Conservation (phyloP, 1,140 invertebrate species). For the Diorhabda carinulata region DNA sequence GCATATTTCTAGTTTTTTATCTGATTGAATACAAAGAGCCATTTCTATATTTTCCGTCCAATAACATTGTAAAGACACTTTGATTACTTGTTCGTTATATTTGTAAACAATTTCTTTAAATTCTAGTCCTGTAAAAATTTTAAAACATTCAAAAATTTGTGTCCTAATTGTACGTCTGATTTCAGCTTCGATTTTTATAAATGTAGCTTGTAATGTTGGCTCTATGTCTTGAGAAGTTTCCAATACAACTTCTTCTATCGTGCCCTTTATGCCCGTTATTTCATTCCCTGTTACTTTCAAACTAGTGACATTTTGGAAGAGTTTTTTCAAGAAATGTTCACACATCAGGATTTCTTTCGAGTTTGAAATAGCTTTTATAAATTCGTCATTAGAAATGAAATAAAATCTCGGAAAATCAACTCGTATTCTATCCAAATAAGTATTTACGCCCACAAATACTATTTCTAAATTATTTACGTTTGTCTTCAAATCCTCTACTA, state of each 20-base stretch:
- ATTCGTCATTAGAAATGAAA: slow-evolving; percentile 90
- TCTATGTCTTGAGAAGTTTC: slow-evolving; percentile 48
- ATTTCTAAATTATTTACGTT: slow-evolving; percentile 70
- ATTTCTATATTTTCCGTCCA: slow-evolving; percentile 29
- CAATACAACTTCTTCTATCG: slow-evolving; percentile 14
- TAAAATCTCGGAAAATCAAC: slow-evolving; percentile 87
- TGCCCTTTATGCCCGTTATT: neutral
- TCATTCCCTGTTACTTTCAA: neutral
- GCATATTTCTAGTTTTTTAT: slow-evolving; percentile 26
- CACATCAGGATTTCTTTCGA: slow-evolving; percentile 64
- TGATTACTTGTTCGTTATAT: slow-evolving; percentile 25
- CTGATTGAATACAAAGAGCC: slow-evolving; percentile 20
- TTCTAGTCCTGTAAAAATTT: slow-evolving; percentile 19
- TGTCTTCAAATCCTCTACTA: slow-evolving; percentile 69
- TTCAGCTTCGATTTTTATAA: slow-evolving; percentile 67
- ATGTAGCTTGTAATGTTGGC: neutral
- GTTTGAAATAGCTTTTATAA: slow-evolving; percentile 86
- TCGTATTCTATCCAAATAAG: slow-evolving; percentile 86
- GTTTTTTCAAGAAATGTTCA: slow-evolving; percentile 52
- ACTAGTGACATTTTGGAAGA: slow-evolving; percentile 54
- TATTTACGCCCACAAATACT: slow-evolving; percentile 80
- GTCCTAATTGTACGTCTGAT: slow-evolving; percentile 64
- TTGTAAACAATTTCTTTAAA: slow-evolving; percentile 20
- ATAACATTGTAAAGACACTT: slow-evolving; percentile 20
- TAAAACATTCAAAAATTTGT: slow-evolving; percentile 21